A percentile compares a stretch with the other conserved stretches of the same genome.
Conservation (phyloP, 92 coral and sea anemone species). For the Virgularia gustaviana region DNA sequence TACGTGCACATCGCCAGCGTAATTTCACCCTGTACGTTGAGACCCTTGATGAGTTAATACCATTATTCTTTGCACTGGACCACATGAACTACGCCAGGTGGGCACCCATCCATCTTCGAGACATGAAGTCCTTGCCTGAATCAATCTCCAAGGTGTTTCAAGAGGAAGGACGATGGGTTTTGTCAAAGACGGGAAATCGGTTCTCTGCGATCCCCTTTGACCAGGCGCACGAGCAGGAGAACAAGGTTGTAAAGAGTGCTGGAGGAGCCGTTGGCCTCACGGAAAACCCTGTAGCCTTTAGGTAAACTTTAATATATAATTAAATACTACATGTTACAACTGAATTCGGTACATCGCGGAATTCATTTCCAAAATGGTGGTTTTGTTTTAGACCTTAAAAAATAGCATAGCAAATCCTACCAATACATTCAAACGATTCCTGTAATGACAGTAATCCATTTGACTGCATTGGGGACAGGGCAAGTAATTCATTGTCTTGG, state of each 20-base stretch:
- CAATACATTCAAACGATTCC: constrained; percentile 15
- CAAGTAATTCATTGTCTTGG: constrained; percentile 8
- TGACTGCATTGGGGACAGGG: constrained; percentile 14
- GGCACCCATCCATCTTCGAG: constrained; percentile 60
- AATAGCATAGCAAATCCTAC: constrained; percentile 10
- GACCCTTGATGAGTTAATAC: constrained; percentile 35
- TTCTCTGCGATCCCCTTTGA: constrained; percentile 59
- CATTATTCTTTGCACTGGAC: constrained; percentile 54
- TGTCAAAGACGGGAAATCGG: constrained; percentile 52
- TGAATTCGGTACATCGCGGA: constrained; percentile 24
- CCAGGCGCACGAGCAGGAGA: constrained; percentile 62
- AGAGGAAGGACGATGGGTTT: constrained; percentile 54
- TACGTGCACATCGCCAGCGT: constrained; percentile 49
- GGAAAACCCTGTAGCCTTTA: constrained; percentile 45
- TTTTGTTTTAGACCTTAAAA: constrained; percentile 2
- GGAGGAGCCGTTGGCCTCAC: constrained; percentile 54
- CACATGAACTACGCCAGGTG: constrained; percentile 59
- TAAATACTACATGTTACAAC: constrained; percentile 4
- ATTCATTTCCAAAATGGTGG: neutral
- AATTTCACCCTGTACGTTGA: constrained; percentile 50
- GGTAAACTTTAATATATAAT: constrained; percentile 20
- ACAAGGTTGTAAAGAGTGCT: constrained; percentile 48
- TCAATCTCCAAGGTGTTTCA: constrained; percentile 40
- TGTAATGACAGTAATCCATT: constrained; percentile 10
- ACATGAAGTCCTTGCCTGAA: constrained; percentile 58